Evolutionary conservation across 2,797 vertebrate species (phyloP), one percentile per base, ranked within the genome.

Genomic region (Clarias pachynema): DNA sequence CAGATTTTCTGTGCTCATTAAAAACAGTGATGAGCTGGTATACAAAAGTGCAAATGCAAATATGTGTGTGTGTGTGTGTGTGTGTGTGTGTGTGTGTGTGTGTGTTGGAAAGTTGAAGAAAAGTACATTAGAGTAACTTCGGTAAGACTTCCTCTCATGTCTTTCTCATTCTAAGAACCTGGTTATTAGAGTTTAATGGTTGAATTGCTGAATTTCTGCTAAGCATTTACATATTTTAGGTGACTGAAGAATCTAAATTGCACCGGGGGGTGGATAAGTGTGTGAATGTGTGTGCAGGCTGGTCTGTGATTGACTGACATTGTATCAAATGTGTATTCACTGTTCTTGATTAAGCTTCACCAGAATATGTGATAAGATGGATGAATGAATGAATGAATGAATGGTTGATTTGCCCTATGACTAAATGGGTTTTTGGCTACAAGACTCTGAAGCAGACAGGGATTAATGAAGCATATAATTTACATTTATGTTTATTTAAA

Each of bases 1-100:
- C 37, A 60, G 49, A 75, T 75, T 66, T 86, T 81, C 69, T 68
- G 62, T 53, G 53, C 80, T 86, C 72, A 82, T 82, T 82, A 86
- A 86, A 86, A 78, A 59, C 57, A 44, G 60, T 68, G 62, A 73
- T 73, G 57, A 44, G 56, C 40, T 37, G 49, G 37, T 44, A 75
- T 66, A 26, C 37, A 65, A 81, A 69, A 22, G 29, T 34, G 60
- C 16, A 83, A 63, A 65, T 84, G 79, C 22, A 66, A 56, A 34
- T 82, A 14, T 57, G 1, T 49, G 60, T 68, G 70, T 57, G 63
- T 77, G 40, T 82, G 49, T 77, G 73, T 31, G 40, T 68, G 49
- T 8, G 60, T 24, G 15, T n/a, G 78, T n/a, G 15, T n/a, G 78
- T 70, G 31, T 53, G 72, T 56, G 49, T 56, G 26, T 74, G 15